Evolutionary conservation across 64 coral and sea anemone genomes (phyloP).

Genomic region (Montipora efflorescens): DNA sequence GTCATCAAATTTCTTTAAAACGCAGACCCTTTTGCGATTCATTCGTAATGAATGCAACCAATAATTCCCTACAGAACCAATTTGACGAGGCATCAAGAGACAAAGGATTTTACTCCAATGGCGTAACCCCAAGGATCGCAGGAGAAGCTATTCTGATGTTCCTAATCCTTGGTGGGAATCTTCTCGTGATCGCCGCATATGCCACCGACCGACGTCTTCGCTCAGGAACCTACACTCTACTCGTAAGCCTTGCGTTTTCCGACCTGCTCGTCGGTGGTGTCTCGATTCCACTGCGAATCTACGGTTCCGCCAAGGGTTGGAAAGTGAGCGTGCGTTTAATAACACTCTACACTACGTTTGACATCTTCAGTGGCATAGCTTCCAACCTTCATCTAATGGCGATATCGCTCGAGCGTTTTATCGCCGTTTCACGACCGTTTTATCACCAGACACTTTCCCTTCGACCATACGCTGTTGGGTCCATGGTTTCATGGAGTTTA

Average conservation of each 20-base stretch:
- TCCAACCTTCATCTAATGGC: conserved; percentile 84
- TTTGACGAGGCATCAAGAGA: not conserved
- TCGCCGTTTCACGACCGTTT: conserved; percentile 82
- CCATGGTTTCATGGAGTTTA: conserved; percentile 56
- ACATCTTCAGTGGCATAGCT: conserved; percentile 82
- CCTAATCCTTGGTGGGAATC: conserved; percentile 65
- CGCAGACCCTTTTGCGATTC: not conserved
- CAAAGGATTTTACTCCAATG: not conserved
- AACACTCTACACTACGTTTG: conserved; percentile 62
- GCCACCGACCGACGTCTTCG: conserved; percentile 68
- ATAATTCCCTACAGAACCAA: not conserved
- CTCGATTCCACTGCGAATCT: conserved; percentile 79
- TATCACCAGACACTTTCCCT: conserved; percentile 71
- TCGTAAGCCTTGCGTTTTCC: conserved; percentile 75
- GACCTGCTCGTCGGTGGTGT: conserved; percentile 84
- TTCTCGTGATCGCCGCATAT: conserved; percentile 80
- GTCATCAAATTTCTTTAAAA: not conserved
- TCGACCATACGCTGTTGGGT: conserved; percentile 55
- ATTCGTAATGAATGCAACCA: not conserved
- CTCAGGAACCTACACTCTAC: conserved; percentile 73
- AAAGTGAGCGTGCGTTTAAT: not conserved
- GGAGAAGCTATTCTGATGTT: conserved; percentile 43
- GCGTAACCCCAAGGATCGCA: not conserved
- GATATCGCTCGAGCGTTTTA: conserved; percentile 80
- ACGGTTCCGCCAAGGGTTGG: conserved; percentile 10